Conservation (phyloP, 2,888 invertebrate species). For the Augochlorella aurata region DNA sequence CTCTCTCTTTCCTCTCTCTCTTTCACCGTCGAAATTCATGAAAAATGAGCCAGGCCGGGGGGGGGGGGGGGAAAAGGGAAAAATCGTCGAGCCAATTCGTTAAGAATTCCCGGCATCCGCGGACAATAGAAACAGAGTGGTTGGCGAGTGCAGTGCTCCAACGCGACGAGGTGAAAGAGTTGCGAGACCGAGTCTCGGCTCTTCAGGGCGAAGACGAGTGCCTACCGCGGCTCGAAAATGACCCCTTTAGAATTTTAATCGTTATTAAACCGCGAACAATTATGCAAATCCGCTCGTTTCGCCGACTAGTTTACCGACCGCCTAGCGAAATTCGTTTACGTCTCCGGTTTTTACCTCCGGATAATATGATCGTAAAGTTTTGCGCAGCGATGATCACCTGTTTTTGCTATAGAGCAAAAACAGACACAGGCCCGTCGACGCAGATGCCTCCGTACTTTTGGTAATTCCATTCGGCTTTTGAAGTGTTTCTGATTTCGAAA, state of each 20-base stretch:
- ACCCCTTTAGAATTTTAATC: constrained; percentile 1
- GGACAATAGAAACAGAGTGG: not conserved
- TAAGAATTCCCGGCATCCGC: not conserved
- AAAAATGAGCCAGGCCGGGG: too few relatives aligned
- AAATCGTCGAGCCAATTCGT: not conserved
- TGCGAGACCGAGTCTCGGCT: not conserved
- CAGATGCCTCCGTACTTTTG: not conserved
- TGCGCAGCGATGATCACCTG: not conserved
- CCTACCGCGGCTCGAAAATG: not conserved
- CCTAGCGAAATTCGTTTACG: not conserved
- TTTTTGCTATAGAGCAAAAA: not conserved
- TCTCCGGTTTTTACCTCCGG: not conserved
- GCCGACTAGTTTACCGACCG: not conserved
- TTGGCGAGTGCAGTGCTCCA: not conserved
- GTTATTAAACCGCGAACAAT: not conserved
- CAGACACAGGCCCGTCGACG: not conserved
- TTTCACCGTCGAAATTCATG: not conserved
- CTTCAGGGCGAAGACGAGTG: not conserved
- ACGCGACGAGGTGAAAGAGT: constrained; percentile 4
- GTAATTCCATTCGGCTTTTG: not conserved
- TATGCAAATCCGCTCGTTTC: not conserved
- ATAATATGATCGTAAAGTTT: not conserved
- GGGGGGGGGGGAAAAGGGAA: not conserved
- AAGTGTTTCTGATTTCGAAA: too few relatives aligned
- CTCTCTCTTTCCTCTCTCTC: too few relatives aligned